These are phyloP conservation scores for Mesorhabditis sp. DNA, from an alignment of 2,888 invertebrate genomes.

Conservation along the genomic window DNA sequence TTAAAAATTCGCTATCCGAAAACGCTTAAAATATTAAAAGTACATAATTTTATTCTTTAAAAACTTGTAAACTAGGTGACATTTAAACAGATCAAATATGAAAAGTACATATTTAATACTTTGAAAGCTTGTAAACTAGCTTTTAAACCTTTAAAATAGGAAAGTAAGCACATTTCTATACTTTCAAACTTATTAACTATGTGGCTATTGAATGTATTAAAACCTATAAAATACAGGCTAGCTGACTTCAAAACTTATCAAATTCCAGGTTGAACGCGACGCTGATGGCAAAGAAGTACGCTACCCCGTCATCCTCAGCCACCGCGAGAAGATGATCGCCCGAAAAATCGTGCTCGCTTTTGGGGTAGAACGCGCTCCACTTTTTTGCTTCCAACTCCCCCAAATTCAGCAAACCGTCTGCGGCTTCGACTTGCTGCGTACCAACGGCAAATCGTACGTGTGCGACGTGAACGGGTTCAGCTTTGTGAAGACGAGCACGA, in stretches of 20 bases:
- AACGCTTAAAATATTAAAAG: too few relatives aligned
- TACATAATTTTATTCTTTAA: too few relatives aligned
- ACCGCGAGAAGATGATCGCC: constrained; percentile 94
- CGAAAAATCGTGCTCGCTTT: constrained; percentile 80
- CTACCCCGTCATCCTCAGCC: constrained; percentile 94
- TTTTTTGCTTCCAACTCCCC: too few relatives aligned
- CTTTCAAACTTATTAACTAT: constrained; percentile 7
- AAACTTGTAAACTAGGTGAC: too few relatives aligned
- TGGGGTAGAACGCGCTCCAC: constrained; percentile 58
- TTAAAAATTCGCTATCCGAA: too few relatives aligned
- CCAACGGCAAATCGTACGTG: constrained; percentile 96
- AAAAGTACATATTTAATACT: background rate
- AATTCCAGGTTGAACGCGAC: constrained; percentile 77
- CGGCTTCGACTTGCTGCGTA: constrained; percentile 91
- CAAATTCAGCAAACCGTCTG: constrained; percentile 82
- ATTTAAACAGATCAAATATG: too few relatives aligned
- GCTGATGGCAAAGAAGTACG: constrained; percentile 92
- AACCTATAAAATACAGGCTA: too few relatives aligned
- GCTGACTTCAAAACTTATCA: too few relatives aligned
- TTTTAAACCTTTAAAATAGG: background rate
- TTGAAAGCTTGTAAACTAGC: constrained; percentile 5
- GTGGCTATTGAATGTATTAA: background rate
- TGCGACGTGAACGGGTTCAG: constrained; percentile 99
- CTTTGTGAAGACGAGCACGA: constrained; percentile 98
- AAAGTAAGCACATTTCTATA: background rate